Conservation (phyloP, 2,113 vertebrate genomes). For the Perca flavescens region DNA sequence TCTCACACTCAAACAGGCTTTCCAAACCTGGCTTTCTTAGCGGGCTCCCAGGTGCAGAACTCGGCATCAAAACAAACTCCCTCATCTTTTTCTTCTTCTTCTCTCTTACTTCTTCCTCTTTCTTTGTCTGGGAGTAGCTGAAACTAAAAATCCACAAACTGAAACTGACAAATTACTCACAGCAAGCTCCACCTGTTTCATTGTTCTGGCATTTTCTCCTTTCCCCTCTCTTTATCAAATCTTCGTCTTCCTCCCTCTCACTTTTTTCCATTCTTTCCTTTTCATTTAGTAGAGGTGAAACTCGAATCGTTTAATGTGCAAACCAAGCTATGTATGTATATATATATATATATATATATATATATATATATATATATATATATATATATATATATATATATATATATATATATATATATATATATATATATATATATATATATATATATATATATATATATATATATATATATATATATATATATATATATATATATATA, state of each 20-base stretch:
- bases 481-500: too few species aligned
- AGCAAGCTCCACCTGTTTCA: neutral
- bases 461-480: too few species aligned
- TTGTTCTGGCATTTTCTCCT: slow-evolving; percentile 7
- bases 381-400: too few species aligned
- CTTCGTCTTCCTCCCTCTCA: neutral
- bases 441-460: too few species aligned
- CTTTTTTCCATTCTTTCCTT: neutral
- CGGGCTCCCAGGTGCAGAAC: slow-evolving; percentile 62
- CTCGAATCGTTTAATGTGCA: slow-evolving; percentile 1
- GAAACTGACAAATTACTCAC: slow-evolving; percentile 59
- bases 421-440: too few species aligned
- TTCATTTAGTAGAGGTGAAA: slow-evolving; percentile 22
- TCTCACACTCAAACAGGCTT: slow-evolving; percentile 60
- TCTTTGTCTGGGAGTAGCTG: slow-evolving; percentile 39
- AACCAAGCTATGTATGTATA: neutral
- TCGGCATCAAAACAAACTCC: slow-evolving; percentile 61
- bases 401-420: too few species aligned
- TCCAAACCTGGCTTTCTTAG: slow-evolving; percentile 62
- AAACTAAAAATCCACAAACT: slow-evolving; percentile 58
- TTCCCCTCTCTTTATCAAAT: neutral
- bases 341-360: too few species aligned
- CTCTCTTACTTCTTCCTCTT: slow-evolving; percentile 7
- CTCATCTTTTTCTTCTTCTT: slow-evolving; percentile 9
- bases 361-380: too few species aligned